A percentile compares a stretch with the other conserved stretches of the same genome.
Conservation (phyloP, 2,797 vertebrate species). For the Ficedula albicollis region DNA sequence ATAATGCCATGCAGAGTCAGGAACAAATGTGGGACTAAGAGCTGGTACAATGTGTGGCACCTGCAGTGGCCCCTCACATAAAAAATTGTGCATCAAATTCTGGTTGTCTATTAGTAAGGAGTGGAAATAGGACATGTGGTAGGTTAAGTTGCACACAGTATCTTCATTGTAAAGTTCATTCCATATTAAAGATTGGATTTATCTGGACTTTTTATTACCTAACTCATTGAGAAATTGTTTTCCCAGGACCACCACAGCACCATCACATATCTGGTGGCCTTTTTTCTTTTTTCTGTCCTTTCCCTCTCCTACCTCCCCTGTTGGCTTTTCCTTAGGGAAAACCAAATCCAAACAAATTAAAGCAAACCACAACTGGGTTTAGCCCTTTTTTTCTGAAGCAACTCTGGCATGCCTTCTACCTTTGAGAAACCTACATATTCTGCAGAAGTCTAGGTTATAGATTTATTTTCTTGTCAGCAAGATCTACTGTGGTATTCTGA, state of each 20-base stretch:
- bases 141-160: neutral
- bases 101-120: neutral
- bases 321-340: neutral
- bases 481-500: neutral
- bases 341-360: neutral
- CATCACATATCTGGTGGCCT: neutral
- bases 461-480: neutral
- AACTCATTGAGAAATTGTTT: neutral
- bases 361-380: neutral
- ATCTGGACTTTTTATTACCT: neutral
- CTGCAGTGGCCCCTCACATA: neutral
- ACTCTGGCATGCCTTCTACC: neutral
- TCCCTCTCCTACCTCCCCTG: fast-evolving
- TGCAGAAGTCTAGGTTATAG: neutral
- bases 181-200: neutral
- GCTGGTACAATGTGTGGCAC: neutral
- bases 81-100: neutral
- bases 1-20: neutral
- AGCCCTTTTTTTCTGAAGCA: neutral
- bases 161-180: neutral
- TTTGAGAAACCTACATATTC: neutral
- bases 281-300: neutral
- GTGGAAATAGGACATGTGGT: neutral
- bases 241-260: neutral
- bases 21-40: neutral